These are phyloP conservation scores for Zingel zingel DNA, from an alignment of 2,113 vertebrate species.

Conservation along the genomic window DNA sequence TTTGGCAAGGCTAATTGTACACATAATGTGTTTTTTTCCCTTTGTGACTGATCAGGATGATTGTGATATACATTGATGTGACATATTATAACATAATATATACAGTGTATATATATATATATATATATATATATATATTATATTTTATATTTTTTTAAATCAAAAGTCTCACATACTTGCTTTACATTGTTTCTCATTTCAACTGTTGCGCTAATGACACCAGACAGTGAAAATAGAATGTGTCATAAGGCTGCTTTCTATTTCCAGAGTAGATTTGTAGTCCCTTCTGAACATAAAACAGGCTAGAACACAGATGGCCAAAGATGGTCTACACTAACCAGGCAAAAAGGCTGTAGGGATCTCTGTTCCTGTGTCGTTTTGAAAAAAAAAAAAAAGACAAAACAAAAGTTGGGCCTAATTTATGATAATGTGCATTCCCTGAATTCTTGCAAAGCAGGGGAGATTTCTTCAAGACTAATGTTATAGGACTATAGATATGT, in stretches of 20 bases:
- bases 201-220: constrained; percentile 43
- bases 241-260: constrained; percentile 59
- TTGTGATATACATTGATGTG: background rate
- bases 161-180: constrained; percentile 11
- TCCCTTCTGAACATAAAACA: constrained; percentile 49
- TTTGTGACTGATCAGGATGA: background rate
- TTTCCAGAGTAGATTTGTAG: constrained; percentile 61
- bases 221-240: constrained; percentile 54
- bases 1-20: constrained; percentile 44
- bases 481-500: constrained; percentile 21
- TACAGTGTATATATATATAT: too few relatives aligned
- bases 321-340: constrained; percentile 60
- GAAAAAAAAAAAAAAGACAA: constrained; percentile 5
- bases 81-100: background rate
- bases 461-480: constrained; percentile 18
- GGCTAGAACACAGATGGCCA: constrained; percentile 56
- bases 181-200: constrained; percentile 42
- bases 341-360: constrained; percentile 18
- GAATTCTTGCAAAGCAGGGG: constrained; percentile 40
- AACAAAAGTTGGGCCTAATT: constrained; percentile 34
- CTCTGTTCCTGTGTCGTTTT: constrained; percentile 25
- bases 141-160: background rate
- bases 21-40: constrained; percentile 3
- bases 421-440: constrained; percentile 59
- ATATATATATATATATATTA: too few relatives aligned